A percentile compares a stretch with the other conserved stretches of the same genome.
Evolutionary conservation across 2,888 invertebrate genomes (phyloP).

Genomic region (Galeruca laticollis): DNA sequence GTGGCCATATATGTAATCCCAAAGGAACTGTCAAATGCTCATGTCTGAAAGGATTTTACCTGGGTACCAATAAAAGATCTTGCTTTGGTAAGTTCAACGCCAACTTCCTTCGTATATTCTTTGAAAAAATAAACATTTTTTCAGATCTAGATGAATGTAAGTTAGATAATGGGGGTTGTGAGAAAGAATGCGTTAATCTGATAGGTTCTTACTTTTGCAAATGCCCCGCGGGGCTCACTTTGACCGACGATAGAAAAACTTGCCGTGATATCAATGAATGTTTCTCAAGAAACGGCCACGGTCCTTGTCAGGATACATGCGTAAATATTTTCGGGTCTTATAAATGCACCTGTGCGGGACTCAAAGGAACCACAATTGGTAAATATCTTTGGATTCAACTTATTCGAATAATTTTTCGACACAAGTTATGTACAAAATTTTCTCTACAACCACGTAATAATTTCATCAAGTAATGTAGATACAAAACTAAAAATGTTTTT

Average conservation of each 20-base stretch:
- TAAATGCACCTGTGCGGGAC: conserved; percentile 70
- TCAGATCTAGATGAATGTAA: conserved; percentile 72
- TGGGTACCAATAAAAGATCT: conserved; percentile 60
- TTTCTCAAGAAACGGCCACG: conserved; percentile 73
- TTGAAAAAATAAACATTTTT: too few species aligned
- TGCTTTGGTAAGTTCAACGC: conserved; percentile 66
- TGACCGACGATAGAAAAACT: conserved; percentile 57
- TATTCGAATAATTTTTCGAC: too few species aligned
- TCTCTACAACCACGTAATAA: too few species aligned
- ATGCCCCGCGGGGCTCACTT: conserved; percentile 70
- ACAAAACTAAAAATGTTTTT: too few species aligned
- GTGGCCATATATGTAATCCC: conserved; percentile 67
- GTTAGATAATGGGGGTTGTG: conserved; percentile 70
- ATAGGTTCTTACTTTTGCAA: conserved; percentile 71
- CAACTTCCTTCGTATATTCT: too few species aligned
- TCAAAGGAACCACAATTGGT: conserved; percentile 72
- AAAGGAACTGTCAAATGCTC: conserved; percentile 64
- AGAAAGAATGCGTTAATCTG: conserved; percentile 70
- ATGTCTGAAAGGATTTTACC: conserved; percentile 67
- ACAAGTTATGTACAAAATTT: too few species aligned
- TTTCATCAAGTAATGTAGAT: too few species aligned
- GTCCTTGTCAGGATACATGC: conserved; percentile 75
- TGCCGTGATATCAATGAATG: conserved; percentile 74
- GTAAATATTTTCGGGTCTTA: conserved; percentile 72
- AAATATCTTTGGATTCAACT: too few species aligned